phyloP scores from a whole-genome alignment of 2,113 vertebrate genomes.

The Psettodes erumei region DNA sequence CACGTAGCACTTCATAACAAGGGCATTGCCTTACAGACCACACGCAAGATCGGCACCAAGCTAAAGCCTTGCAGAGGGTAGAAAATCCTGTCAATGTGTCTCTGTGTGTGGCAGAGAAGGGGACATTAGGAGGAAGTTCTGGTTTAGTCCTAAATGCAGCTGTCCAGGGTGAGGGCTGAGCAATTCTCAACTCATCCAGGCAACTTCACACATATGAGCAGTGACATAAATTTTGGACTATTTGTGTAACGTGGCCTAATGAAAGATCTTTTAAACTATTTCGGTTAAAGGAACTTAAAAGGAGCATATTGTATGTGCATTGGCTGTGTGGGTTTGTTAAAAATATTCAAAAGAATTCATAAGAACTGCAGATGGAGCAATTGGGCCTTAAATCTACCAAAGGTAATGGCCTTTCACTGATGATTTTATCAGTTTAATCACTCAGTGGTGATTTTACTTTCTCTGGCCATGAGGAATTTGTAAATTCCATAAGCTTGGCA shows the following conservation, averaged over 20 bases:
- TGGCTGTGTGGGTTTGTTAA: not conserved
- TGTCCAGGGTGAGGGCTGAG: slow-evolving; percentile 29
- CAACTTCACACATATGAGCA: slow-evolving; percentile 30
- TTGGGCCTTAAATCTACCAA: not conserved
- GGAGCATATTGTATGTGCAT: not conserved
- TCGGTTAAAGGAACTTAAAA: not conserved
- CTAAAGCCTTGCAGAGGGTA: slow-evolving; percentile 43
- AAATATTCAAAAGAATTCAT: not conserved
- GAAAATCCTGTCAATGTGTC: slow-evolving; percentile 57
- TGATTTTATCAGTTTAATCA: not conserved
- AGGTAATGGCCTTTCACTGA: not conserved
- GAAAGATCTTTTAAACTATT: not conserved
- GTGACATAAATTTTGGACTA: not conserved
- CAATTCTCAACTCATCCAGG: slow-evolving; percentile 2
- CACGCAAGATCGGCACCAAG: slow-evolving; percentile 63
- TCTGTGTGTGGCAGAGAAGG: slow-evolving; percentile 40
- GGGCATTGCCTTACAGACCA: slow-evolving; percentile 81
- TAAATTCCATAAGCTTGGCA: not conserved
- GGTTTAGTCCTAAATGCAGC: slow-evolving; percentile 42
- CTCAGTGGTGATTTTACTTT: not conserved
- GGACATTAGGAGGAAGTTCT: slow-evolving; percentile 24
- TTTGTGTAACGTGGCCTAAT: not conserved
- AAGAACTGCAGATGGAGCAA: too few species aligned
- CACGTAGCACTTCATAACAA: slow-evolving; percentile 76
- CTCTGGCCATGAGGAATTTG: not conserved